Evolutionary conservation across 1,140 invertebrate species (phyloP).

Genomic region (Pogonomyrmex barbatus): DNA sequence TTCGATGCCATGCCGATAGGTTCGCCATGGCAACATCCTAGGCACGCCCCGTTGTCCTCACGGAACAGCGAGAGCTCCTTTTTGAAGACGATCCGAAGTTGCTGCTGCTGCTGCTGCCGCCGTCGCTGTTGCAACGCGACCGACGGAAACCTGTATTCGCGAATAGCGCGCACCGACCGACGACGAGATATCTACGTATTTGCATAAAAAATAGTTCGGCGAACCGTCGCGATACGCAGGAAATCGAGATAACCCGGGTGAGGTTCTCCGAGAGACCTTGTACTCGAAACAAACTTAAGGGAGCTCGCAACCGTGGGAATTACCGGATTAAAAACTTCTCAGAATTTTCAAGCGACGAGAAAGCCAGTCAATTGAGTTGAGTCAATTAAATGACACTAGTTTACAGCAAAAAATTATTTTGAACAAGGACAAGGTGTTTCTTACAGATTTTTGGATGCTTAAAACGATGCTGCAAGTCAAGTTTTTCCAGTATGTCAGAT

Average conservation of each 20-base stretch:
- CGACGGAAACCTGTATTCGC: conserved; percentile 46
- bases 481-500: too few relatives aligned
- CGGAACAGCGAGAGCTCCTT: not conserved
- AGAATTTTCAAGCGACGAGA: not conserved
- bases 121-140: not conserved
- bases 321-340: not conserved
- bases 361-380: too few relatives aligned
- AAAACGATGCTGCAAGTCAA: too few relatives aligned
- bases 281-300: not conserved
- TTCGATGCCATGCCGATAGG: conserved; percentile 55
- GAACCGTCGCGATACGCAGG: conserved; percentile 10
- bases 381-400: too few relatives aligned
- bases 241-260: conserved; percentile 26
- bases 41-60: conserved; percentile 58
- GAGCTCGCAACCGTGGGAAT: not conserved
- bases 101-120: too few relatives aligned
- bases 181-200: conserved; percentile 42
- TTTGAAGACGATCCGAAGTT: conserved; percentile 33
- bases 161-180: not conserved
- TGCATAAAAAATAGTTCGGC: conserved; percentile 53
- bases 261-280: not conserved
- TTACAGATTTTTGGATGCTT: too few relatives aligned
- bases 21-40: conserved; percentile 67
- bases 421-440: too few relatives aligned
- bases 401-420: too few relatives aligned